These are phyloP conservation scores for Eulemur coronatus DNA, from an alignment of 2,797 vertebrate species.

Conservation along the genomic window DNA sequence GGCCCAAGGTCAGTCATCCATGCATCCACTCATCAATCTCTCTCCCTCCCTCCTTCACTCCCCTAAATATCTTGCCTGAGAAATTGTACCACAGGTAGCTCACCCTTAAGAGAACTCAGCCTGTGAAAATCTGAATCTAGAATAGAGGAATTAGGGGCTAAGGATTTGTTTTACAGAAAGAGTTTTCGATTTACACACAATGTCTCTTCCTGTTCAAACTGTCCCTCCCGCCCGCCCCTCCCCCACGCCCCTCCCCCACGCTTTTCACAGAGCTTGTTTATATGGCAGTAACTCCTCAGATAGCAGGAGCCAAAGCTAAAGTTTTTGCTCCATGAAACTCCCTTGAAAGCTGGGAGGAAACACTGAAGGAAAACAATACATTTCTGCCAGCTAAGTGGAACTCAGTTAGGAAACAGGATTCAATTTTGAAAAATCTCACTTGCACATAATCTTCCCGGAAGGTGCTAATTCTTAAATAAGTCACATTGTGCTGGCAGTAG, in stretches of 20 bases:
- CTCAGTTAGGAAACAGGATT: slow-evolving; percentile 19
- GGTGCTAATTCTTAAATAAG: slow-evolving; percentile 47
- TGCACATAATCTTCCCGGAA: slow-evolving; percentile 15
- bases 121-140: neutral
- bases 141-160: neutral
- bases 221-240: neutral
- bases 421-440: slow-evolving; percentile 29
- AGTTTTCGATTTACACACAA: neutral
- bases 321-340: neutral
- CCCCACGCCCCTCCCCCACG: neutral
- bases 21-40: neutral
- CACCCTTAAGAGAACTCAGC: neutral
- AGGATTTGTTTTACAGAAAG: slow-evolving; percentile 37
- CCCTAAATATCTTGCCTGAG: neutral
- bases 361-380: neutral
- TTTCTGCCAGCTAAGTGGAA: slow-evolving; percentile 40
- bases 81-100: neutral
- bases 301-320: neutral
- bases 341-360: slow-evolving; percentile 15
- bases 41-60: neutral
- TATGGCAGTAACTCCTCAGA: neutral
- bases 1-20: neutral
- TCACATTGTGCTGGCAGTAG: neutral
- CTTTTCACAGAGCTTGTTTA: slow-evolving; percentile 12
- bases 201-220: neutral